These are phyloP conservation scores for Laothoe populi DNA, from an alignment of 2,888 invertebrate species.

Conservation along the genomic window DNA sequence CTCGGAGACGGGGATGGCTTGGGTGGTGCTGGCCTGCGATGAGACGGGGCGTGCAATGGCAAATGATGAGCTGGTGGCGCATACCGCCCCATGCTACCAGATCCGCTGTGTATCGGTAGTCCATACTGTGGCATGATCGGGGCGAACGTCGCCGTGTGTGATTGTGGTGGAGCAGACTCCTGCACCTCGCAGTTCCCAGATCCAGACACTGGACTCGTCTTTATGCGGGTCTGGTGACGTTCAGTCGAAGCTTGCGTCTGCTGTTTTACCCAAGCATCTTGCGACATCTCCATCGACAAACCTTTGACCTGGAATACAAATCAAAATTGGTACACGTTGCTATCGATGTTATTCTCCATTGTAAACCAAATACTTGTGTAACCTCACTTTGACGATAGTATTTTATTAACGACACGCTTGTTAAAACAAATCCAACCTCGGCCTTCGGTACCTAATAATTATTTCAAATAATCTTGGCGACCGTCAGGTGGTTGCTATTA, in stretches of 20 bases:
- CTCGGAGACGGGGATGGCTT: constrained; percentile 82
- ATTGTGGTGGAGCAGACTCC: constrained; percentile 85
- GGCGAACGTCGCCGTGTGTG: constrained; percentile 71
- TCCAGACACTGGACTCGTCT: constrained; percentile 77
- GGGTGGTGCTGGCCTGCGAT: constrained; percentile 76
- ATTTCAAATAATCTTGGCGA: background rate
- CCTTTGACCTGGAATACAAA: constrained; percentile 72
- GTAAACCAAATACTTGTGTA: constrained; percentile 25
- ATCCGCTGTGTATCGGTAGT: constrained; percentile 67
- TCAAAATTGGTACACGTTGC: constrained; percentile 30
- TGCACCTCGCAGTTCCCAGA: constrained; percentile 75
- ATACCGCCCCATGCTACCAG: constrained; percentile 78
- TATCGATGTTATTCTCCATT: constrained; percentile 23
- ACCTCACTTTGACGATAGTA: constrained; percentile 2
- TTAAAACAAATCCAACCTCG: constrained; percentile 22
- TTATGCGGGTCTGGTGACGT: constrained; percentile 75
- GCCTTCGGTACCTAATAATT: constrained; percentile 26
- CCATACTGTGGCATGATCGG: constrained; percentile 76
- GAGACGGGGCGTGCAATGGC: constrained; percentile 84
- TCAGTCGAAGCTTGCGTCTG: constrained; percentile 71
- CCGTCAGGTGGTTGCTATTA: background rate
- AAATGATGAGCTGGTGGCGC: constrained; percentile 79
- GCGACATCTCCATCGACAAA: constrained; percentile 81
- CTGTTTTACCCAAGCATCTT: constrained; percentile 80
- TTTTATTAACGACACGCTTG: constrained; percentile 4